Base-by-base conservation (phyloP, 1,140 invertebrate species). In the Asobara japonica region DNA sequence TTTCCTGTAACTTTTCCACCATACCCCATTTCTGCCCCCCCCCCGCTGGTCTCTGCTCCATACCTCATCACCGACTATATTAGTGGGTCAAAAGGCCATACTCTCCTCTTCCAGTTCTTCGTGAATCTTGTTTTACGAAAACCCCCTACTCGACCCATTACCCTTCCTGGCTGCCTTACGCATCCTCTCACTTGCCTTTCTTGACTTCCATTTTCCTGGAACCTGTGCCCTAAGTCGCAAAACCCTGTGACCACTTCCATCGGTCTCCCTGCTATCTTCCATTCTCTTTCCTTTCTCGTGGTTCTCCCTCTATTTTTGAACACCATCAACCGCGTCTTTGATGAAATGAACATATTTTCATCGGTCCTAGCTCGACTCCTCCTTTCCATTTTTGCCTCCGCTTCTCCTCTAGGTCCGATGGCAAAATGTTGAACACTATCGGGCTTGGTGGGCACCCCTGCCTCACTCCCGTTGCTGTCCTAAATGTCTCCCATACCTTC, bases 381-480 rank as follows among this genome's bases (percentile, higher is more conserved):
- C n/a, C n/a, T n/a, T n/a, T n/a, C n/a, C n/a, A n/a, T n/a, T n/a
- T n/a, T n/a, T n/a, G n/a, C n/a, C n/a, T n/a, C n/a, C n/a, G n/a
- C n/a, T n/a, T n/a, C n/a, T n/a, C n/a, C n/a, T n/a, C n/a, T n/a
- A n/a, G n/a, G n/a, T n/a, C n/a, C n/a, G n/a, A n/a, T n/a, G n/a
- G n/a, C n/a, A 74, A 8, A n/a, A 76, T 65, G 22, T 62, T 38
- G 27, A 76, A 76, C 1, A 73, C 45, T 27, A 48, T 48, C 13
- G 72, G 72, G 60, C 72, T 72, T 2, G 71, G 48, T 18, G 60
- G 48, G 20, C 71, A 72, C 5, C 71, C 64, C 36, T 75, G 73
- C 31, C 62, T 51, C 4, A 74, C 45, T 18, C 70, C 73, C 31
- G 60, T 65, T 16, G 27, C 48, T 18, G 45, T 74, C 64, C 30